These are phyloP conservation scores for Proales similis DNA, from an alignment of 1,140 invertebrate genomes.

Conservation along the genomic window DNA sequence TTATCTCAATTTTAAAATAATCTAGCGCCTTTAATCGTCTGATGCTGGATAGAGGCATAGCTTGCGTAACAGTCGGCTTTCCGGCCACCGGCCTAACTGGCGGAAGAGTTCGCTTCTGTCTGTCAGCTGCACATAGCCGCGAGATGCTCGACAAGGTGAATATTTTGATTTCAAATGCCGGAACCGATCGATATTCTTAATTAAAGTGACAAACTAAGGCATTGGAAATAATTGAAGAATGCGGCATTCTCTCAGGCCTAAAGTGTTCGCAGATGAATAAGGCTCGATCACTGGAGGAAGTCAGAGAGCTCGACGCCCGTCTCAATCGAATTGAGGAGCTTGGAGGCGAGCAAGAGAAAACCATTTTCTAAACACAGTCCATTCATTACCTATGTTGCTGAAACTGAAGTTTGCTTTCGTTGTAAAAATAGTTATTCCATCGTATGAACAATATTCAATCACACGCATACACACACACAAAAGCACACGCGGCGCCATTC, in stretches of 20 bases:
- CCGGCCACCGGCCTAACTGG: slow-evolving; percentile 90
- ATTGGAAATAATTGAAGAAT: slow-evolving; percentile 47
- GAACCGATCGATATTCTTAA: not conserved
- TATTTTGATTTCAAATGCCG: not conserved
- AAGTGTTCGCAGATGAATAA: slow-evolving; percentile 44
- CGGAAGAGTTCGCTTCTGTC: slow-evolving; percentile 84
- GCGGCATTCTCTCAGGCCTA: slow-evolving; percentile 45
- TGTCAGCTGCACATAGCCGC: slow-evolving; percentile 90
- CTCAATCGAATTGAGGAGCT: not conserved
- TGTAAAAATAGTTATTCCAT: too few relatives aligned
- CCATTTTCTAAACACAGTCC: slow-evolving; percentile 8
- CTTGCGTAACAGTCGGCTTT: slow-evolving; percentile 90
- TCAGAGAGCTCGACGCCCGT: not conserved
- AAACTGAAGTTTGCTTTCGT: not conserved
- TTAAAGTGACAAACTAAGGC: slow-evolving; percentile 51
- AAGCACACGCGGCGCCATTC: too few relatives aligned
- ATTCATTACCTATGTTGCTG: not conserved
- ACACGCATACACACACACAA: not conserved
- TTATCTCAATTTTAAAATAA: slow-evolving; percentile 11
- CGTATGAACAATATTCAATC: not conserved
- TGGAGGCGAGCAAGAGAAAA: slow-evolving; percentile 8
- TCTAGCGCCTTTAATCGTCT: slow-evolving; percentile 61
- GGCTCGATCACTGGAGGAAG: slow-evolving; percentile 13
- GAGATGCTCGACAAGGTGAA: slow-evolving; percentile 72
- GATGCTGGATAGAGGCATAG: slow-evolving; percentile 72